Evolutionary conservation across 30 jellyfish, hydroid and myxozoan genomes (phyloP), one percentile per base, ranked within the genome.

Genomic region (Sanderia malayensis): DNA sequence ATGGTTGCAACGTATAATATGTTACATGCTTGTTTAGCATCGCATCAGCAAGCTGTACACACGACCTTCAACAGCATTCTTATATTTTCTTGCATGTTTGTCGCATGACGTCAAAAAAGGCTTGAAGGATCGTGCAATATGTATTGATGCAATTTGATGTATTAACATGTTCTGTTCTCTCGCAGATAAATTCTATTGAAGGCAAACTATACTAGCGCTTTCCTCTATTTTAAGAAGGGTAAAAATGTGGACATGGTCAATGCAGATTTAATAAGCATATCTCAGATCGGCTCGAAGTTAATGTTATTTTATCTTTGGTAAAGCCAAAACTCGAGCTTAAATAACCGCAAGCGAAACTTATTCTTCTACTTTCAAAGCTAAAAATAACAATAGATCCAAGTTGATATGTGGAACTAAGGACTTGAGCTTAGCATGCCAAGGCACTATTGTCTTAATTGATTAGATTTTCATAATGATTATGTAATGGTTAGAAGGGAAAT

Each of bases 391-490:
- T 19, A 9, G 27, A 7, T 4, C 27, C 11, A 49, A 49, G 64
- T 19, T 49, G 64, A 49, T 19, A 24, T 49, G 4, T 11, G 18
- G 18, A 2, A 15, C 64, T 49, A 19, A 15, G 18, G 64, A 49
- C 2, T 4, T 19, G 64, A 4, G 64, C 23, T 37, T 49, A 19
- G 64, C 23, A 49, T 49, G 24, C 25, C 25, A 49, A 49, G 64
- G 27, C 27, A 2, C 64, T 49, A 49, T 49, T 49, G 64, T 49
- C 64, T 2, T 49, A 9, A 23, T 27, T 9, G n/a, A 71, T 58
- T 22, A 71, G 83, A 49, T 71, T 71, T 71, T 71, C 67, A 46
- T 52, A 71, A 34, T 61, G 83, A 71, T 71, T 71, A 37, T 72
- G 59, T 71, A 71, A 71, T 71, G 30, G 69, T 71, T 57, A 34